These are phyloP conservation scores for Cynopterus sphinx DNA, from an alignment of 2,797 vertebrate species.

Conservation along the genomic window DNA sequence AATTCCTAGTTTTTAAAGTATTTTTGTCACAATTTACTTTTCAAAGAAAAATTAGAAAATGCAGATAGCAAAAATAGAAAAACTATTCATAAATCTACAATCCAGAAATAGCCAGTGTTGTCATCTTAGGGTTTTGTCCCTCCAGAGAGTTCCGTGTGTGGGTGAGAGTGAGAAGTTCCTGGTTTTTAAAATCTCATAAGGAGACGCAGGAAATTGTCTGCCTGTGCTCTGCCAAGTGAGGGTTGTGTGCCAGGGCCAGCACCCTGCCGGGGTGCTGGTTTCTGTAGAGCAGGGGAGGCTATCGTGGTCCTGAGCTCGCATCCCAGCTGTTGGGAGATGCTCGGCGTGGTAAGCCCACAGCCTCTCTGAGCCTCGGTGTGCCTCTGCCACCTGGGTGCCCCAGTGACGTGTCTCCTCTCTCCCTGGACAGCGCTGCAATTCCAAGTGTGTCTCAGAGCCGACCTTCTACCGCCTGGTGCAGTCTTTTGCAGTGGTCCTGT, in stretches of 20 bases:
- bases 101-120: background rate
- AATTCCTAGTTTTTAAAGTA: background rate
- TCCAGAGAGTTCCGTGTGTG: fast-evolving
- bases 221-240: background rate
- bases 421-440: slow-evolving; percentile 94
- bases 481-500: slow-evolving; percentile 97
- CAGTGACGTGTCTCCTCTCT: background rate
- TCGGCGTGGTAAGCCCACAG: fast-evolving
- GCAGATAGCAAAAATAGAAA: background rate
- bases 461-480: slow-evolving; percentile 99
- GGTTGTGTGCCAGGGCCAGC: fast-evolving
- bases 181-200: background rate
- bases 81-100: background rate
- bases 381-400: background rate
- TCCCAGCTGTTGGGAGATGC: background rate
- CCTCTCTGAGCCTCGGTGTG: fast-evolving
- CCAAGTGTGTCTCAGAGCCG: slow-evolving; percentile 95
- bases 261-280: background rate
- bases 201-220: background rate
- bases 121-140: background rate
- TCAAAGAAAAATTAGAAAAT: background rate
- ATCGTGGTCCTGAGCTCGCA: fast-evolving
- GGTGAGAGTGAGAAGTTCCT: too few species aligned
- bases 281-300: background rate
- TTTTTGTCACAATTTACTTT: background rate